Conservation (phyloP, 2,888 invertebrate genomes). For the Arge pagana region DNA sequence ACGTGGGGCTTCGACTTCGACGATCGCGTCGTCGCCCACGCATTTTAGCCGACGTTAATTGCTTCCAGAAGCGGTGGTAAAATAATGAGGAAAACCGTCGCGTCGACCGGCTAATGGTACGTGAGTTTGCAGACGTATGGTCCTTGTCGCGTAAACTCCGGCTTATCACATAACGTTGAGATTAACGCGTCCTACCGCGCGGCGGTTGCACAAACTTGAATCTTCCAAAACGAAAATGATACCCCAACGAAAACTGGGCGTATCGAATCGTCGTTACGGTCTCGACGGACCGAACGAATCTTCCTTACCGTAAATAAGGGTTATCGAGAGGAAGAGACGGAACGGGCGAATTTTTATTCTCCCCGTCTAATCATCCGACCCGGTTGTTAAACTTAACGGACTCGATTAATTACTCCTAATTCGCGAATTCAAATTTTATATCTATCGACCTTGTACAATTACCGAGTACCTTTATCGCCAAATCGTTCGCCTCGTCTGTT, state of each 20-base stretch:
- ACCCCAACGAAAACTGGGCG: too few relatives aligned
- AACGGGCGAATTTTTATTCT: slow-evolving; percentile 3
- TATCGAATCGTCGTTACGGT: too few relatives aligned
- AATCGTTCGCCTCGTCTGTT: too few relatives aligned
- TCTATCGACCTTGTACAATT: background rate
- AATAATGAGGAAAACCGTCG: slow-evolving; percentile 14
- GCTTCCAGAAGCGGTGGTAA: slow-evolving; percentile 10
- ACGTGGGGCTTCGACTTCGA: too few relatives aligned
- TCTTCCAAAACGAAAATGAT: too few relatives aligned
- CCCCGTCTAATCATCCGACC: slow-evolving; percentile 10
- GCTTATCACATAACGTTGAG: slow-evolving; percentile 7
- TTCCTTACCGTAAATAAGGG: too few relatives aligned
- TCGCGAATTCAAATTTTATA: slow-evolving; percentile 17
- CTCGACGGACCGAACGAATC: too few relatives aligned
- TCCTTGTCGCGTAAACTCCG: slow-evolving; percentile 3
- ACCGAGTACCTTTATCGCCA: slow-evolving; percentile 2
- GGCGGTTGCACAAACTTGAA: too few relatives aligned
- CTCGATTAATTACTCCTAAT: slow-evolving; percentile 19
- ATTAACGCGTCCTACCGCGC: too few relatives aligned
- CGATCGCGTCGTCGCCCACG: too few relatives aligned
- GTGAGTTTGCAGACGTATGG: slow-evolving; percentile 9
- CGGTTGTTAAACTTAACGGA: slow-evolving; percentile 14
- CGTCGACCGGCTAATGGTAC: slow-evolving; percentile 7
- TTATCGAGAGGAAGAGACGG: too few relatives aligned
- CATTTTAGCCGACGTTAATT: slow-evolving; percentile 12